Evolutionary conservation across 2,797 vertebrate species (phyloP).

Genomic region (Chiroxiphia lanceolata): DNA sequence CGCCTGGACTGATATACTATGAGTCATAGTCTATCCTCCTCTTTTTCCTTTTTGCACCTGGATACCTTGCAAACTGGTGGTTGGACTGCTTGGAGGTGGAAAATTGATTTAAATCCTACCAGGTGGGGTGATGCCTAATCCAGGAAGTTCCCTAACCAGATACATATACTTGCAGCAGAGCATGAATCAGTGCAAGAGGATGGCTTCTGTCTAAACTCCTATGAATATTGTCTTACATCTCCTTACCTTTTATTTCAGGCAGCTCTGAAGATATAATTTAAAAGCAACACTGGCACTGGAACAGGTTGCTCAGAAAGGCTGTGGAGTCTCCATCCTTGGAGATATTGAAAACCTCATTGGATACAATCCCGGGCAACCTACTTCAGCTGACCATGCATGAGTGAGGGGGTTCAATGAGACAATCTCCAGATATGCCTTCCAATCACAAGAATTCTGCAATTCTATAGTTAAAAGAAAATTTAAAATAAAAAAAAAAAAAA

Average conservation of each 20-base stretch:
- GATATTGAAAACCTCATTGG: not conserved
- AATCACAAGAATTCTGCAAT: not conserved
- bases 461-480: not conserved
- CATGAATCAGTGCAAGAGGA: not conserved
- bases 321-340: not conserved
- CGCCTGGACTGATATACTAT: not conserved
- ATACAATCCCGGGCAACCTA: not conserved
- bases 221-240: not conserved
- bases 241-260: not conserved
- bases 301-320: not conserved
- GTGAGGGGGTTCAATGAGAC: rapidly evolving
- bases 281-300: not conserved
- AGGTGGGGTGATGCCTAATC: not conserved
- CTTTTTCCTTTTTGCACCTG: not conserved
- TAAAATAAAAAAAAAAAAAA: not conserved
- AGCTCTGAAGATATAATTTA: not conserved
- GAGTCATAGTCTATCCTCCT: not conserved
- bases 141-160: not conserved
- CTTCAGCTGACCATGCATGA: not conserved
- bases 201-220: not conserved
- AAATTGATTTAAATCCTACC: not conserved
- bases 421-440: not conserved
- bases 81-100: not conserved
- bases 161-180: rapidly evolving
- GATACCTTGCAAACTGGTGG: not conserved